phyloP scores from a whole-genome alignment of 2,797 vertebrate species.

The Anguilla megastoma region DNA sequence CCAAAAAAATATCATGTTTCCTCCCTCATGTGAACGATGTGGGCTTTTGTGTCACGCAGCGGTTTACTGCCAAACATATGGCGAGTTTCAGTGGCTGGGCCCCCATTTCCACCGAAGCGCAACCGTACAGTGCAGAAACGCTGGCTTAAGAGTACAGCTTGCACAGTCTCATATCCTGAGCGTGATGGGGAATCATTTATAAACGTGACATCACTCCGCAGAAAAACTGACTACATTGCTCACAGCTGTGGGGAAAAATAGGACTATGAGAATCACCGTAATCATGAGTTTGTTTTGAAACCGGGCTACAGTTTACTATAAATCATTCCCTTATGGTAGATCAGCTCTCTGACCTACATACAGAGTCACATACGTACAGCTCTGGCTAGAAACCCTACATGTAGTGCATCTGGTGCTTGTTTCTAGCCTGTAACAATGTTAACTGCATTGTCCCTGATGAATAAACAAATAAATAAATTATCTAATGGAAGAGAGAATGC shows the following conservation, averaged over 20 bases:
- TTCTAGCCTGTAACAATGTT: too few species aligned
- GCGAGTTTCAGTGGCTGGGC: neutral
- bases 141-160: neutral
- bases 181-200: slow-evolving; percentile 76
- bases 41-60: neutral
- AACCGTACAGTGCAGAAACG: neutral
- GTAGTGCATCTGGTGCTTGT: too few species aligned
- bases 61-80: neutral
- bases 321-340: neutral
- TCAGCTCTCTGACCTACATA: too few species aligned
- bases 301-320: neutral
- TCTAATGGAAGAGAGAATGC: too few species aligned
- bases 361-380: too few species aligned
- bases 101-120: neutral
- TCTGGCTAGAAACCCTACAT: too few species aligned
- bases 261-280: neutral
- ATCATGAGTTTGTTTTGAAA: neutral
- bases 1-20: neutral
- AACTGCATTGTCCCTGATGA: too few species aligned
- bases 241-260: neutral
- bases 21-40: neutral
- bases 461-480: too few species aligned
- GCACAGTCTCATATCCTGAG: neutral
- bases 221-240: slow-evolving; percentile 50
- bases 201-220: slow-evolving; percentile 87